Evolutionary conservation across 2,113 vertebrate species (phyloP).

Genomic region (Spea multiplicata): DNA sequence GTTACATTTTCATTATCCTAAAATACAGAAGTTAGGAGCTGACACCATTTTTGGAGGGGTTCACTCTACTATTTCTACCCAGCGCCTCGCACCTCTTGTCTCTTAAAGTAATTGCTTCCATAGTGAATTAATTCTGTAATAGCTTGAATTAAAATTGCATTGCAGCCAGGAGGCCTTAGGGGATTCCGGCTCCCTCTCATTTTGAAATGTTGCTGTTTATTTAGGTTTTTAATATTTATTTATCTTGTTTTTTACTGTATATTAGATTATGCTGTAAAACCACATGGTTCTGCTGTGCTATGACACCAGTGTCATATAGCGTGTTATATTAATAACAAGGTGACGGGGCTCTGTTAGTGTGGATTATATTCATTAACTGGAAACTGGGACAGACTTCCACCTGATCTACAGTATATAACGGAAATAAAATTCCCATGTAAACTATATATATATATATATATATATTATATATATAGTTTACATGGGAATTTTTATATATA

Average conservation of each 20-base stretch:
- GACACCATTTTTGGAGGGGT: too few species aligned
- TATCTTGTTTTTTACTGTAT: conserved; percentile 23
- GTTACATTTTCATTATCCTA: too few species aligned
- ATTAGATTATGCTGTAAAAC: conserved; percentile 48
- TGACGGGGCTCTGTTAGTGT: conserved; percentile 3
- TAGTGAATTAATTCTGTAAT: conserved; percentile 41
- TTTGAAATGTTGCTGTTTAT: conserved; percentile 8
- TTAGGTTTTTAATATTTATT: too few species aligned
- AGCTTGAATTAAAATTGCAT: conserved; percentile 50
- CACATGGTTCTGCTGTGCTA: conserved; percentile 49
- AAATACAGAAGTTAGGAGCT: too few species aligned
- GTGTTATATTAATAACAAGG: background rate
- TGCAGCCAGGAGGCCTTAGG: conserved; percentile 54
- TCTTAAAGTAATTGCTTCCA: conserved; percentile 20
- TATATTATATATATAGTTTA: too few species aligned
- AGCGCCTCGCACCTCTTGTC: background rate
- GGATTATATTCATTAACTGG: background rate
- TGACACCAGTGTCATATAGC: conserved; percentile 32
- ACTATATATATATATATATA: too few species aligned
- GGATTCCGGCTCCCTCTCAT: conserved; percentile 10
- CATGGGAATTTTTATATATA: too few species aligned
- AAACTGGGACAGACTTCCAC: conserved; percentile 2
- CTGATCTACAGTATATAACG: background rate
- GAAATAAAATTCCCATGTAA: background rate
- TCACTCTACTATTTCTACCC: background rate